A percentile compares a stretch with the other conserved stretches of the same genome.
Evolutionary conservation across 2,797 vertebrate genomes (phyloP).

Genomic region (Acipenser ruthenus): DNA sequence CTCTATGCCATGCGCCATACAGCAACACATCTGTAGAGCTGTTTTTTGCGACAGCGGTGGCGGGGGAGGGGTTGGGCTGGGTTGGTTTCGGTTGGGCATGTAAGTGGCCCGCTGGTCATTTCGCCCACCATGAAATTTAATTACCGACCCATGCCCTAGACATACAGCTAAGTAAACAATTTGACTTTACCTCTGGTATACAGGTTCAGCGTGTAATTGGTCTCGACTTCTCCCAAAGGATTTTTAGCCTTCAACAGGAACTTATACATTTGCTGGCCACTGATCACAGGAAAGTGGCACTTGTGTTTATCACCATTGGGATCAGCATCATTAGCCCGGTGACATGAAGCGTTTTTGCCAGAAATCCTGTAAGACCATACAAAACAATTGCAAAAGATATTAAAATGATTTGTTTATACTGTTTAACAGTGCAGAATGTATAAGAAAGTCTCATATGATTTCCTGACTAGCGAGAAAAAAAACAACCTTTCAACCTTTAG

Average conservation of each 20-base stretch:
- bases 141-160: constrained; percentile 40
- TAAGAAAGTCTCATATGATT: too few relatives aligned
- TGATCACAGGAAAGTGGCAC: constrained; percentile 17
- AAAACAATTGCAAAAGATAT: background rate
- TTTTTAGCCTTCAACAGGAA: constrained; percentile 55
- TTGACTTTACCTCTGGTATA: constrained; percentile 46
- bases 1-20: too few relatives aligned
- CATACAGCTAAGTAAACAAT: constrained; percentile 30
- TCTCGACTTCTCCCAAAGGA: constrained; percentile 43
- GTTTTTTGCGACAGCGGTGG: too few relatives aligned
- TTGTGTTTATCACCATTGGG: background rate
- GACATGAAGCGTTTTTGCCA: constrained; percentile 20
- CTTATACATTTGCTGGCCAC: constrained; percentile 41
- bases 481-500: too few relatives aligned
- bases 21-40: too few relatives aligned
- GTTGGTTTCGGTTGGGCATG: background rate
- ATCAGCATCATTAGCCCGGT: rapidly evolving
- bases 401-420: background rate
- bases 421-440: too few relatives aligned
- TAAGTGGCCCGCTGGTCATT: constrained; percentile 22
- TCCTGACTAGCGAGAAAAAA: too few relatives aligned
- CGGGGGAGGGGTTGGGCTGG: too few relatives aligned
- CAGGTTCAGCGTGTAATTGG: constrained; percentile 47
- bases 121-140: constrained; percentile 35
- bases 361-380: constrained; percentile 29